Evolutionary conservation across 2,888 invertebrate species (phyloP).

Genomic region (Mesorhabditis sp.): DNA sequence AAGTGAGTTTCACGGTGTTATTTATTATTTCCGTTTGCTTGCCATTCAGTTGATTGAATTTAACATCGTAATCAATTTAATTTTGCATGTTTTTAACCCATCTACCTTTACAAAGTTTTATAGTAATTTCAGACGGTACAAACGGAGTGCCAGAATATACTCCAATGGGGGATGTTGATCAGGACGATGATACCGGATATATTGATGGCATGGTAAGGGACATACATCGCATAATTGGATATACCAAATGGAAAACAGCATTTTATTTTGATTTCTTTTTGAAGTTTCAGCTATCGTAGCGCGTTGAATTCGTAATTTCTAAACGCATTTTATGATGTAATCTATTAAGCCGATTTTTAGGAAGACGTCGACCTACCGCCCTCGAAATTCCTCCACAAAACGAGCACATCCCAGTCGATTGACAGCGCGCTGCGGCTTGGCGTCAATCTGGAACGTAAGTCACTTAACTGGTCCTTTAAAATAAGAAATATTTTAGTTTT

Average conservation of each 20-base stretch:
- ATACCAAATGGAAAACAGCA: too few species aligned
- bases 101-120: not conserved
- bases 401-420: not conserved
- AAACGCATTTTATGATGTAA: not conserved
- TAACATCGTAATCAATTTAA: too few species aligned
- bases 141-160: conserved; percentile 1
- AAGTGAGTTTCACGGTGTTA: conserved; percentile 14
- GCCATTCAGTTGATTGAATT: too few species aligned
- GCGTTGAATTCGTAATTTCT: not conserved
- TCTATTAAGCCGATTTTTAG: not conserved
- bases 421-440: not conserved
- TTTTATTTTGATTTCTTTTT: too few species aligned
- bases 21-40: not conserved
- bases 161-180: conserved; percentile 1
- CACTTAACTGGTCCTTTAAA: not conserved
- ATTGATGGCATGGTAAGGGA: not conserved
- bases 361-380: not conserved
- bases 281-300: too few species aligned
- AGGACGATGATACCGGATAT: not conserved
- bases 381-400: not conserved
- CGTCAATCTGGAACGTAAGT: not conserved
- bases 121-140: not conserved
- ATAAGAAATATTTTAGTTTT: not conserved
- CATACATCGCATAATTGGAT: too few species aligned
- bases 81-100: not conserved